These are phyloP conservation scores for Brachionus manjavacas DNA, from an alignment of 1,140 invertebrate genomes.

Conservation along the genomic window DNA sequence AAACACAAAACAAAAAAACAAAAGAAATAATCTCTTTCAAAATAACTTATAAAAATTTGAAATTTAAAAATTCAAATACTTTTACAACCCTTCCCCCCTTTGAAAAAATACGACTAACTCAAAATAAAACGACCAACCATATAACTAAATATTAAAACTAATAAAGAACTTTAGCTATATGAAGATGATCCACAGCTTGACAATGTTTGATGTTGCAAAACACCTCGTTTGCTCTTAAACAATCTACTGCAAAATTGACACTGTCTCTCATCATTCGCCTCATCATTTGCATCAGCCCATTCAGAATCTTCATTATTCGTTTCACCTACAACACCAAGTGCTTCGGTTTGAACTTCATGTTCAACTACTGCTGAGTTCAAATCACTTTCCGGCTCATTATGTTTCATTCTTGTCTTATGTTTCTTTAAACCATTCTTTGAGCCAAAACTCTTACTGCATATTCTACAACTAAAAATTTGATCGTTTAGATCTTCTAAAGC, in stretches of 20 bases:
- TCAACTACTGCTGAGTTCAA: neutral
- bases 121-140: neutral
- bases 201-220: neutral
- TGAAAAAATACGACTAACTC: neutral
- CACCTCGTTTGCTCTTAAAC: neutral
- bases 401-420: neutral
- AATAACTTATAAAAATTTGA: no score
- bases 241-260: neutral
- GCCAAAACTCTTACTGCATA: neutral
- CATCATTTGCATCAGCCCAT: neutral
- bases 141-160: neutral
- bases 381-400: neutral
- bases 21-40: no score
- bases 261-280: neutral
- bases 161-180: neutral
- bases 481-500: neutral
- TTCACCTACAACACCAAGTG: neutral
- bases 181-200: neutral
- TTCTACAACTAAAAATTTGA: neutral
- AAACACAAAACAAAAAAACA: no score
- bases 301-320: neutral
- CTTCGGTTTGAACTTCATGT: neutral
- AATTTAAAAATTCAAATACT: no score
- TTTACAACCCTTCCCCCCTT: neutral
- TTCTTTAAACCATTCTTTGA: neutral